phyloP scores from a whole-genome alignment of 2,888 invertebrate species.

The Drosophila eohydei region DNA sequence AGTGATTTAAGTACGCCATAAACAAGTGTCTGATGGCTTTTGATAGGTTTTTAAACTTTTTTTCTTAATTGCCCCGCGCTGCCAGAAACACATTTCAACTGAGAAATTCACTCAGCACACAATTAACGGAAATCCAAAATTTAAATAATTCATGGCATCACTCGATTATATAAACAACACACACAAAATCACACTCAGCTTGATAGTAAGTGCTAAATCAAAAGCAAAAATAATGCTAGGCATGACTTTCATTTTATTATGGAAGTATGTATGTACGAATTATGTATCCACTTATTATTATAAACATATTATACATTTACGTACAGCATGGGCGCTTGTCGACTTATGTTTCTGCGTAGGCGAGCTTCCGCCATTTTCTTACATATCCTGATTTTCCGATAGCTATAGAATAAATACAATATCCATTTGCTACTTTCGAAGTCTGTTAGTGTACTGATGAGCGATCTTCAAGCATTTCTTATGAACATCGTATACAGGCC shows the following conservation, averaged over 20 bases:
- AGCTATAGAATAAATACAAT: slow-evolving; percentile 13
- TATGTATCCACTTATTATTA: background rate
- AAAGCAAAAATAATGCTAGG: slow-evolving; percentile 15
- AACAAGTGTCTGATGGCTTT: slow-evolving; percentile 4
- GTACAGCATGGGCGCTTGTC: slow-evolving; percentile 77
- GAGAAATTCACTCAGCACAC: slow-evolving; percentile 48
- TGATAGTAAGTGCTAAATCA: slow-evolving; percentile 29
- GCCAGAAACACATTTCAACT: slow-evolving; percentile 21
- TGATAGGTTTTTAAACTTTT: slow-evolving; percentile 8
- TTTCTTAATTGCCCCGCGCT: slow-evolving; percentile 34
- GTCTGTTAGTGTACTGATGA: slow-evolving; percentile 43
- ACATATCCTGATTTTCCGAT: slow-evolving; percentile 2
- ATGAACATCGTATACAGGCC: slow-evolving; percentile 28
- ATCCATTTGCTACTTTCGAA: slow-evolving; percentile 50
- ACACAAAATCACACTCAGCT: slow-evolving; percentile 13
- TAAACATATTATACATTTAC: slow-evolving; percentile 30
- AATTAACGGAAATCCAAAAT: slow-evolving; percentile 74
- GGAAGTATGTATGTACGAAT: background rate
- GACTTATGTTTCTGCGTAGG: slow-evolving; percentile 77
- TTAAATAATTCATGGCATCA: slow-evolving; percentile 58
- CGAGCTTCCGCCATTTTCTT: slow-evolving; percentile 76
- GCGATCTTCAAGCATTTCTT: slow-evolving; percentile 14
- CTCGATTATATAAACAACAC: slow-evolving; percentile 55
- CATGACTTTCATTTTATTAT: slow-evolving; percentile 38
- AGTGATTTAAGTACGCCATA: slow-evolving; percentile 64